Evolutionary conservation across 1,140 invertebrate genomes (phyloP).

Genomic region (Drusus annulatus): DNA sequence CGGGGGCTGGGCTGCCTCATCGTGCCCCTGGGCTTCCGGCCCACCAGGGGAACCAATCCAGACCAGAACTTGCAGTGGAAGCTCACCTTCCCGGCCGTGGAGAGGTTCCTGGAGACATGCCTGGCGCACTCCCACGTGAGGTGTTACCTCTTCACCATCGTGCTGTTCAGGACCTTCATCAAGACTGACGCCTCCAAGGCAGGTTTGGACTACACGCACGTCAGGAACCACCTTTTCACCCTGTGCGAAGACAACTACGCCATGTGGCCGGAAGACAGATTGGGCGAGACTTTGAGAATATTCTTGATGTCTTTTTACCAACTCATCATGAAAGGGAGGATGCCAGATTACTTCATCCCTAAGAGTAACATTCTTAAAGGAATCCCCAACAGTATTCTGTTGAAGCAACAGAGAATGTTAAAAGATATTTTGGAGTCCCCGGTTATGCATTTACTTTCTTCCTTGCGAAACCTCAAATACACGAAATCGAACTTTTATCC

Average conservation of each 20-base stretch:
- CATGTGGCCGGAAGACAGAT: constrained; percentile 79
- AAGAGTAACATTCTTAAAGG: constrained; percentile 81
- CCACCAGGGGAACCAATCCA: constrained; percentile 73
- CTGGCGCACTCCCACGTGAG: constrained; percentile 79
- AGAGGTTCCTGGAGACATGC: constrained; percentile 79
- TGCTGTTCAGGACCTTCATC: constrained; percentile 79
- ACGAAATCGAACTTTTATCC: constrained; percentile 78
- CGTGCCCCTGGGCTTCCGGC: constrained; percentile 77
- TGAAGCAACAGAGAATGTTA: constrained; percentile 77
- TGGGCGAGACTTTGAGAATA: constrained; percentile 77
- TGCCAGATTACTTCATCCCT: constrained; percentile 82
- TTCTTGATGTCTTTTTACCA: constrained; percentile 76
- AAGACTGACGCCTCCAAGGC: constrained; percentile 72
- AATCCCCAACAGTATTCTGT: constrained; percentile 75
- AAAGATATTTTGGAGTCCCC: constrained; percentile 80
- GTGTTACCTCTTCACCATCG: constrained; percentile 77
- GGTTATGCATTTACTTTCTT: constrained; percentile 77
- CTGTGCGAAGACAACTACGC: constrained; percentile 80
- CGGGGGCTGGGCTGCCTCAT: constrained; percentile 78
- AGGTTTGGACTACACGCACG: constrained; percentile 76
- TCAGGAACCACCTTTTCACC: constrained; percentile 85
- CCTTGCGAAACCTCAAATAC: constrained; percentile 77
- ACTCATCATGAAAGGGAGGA: constrained; percentile 68
- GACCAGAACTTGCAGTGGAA: constrained; percentile 81
- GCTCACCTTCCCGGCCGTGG: constrained; percentile 80